These are phyloP conservation scores for Loris lydekkerianus DNA, from an alignment of 2,797 vertebrate species.

Conservation along the genomic window DNA sequence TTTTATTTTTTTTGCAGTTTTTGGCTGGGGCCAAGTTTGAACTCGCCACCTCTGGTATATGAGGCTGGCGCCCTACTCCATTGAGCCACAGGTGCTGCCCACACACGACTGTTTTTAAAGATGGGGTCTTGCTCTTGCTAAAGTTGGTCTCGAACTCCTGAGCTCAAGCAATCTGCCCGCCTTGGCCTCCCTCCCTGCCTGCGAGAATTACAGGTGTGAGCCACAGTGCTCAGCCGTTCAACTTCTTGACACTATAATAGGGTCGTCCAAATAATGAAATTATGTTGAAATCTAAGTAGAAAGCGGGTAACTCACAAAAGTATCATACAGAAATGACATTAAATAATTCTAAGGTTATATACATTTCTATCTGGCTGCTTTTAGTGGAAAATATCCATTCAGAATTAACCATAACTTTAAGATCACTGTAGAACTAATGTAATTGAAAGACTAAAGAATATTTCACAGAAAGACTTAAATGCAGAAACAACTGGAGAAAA, in stretches of 20 bases:
- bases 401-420: conserved; percentile 17
- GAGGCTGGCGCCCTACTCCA: no score
- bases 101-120: no score
- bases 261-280: background rate
- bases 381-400: background rate
- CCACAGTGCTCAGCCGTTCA: no score
- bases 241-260: background rate
- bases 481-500: background rate
- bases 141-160: no score
- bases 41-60: no score
- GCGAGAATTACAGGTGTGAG: no score
- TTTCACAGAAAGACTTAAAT: background rate
- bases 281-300: background rate
- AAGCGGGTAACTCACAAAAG: background rate
- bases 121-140: no score
- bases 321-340: background rate
- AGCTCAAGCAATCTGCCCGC: no score
- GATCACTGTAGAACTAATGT: background rate
- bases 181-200: no score
- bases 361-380: background rate
- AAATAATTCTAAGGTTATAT: background rate
- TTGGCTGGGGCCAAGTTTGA: no score
- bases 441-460: conserved; percentile 8
- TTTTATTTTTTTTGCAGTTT: no score
- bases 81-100: no score